Conservation (phyloP, 2,888 invertebrate genomes). For the Macaria liturata region DNA sequence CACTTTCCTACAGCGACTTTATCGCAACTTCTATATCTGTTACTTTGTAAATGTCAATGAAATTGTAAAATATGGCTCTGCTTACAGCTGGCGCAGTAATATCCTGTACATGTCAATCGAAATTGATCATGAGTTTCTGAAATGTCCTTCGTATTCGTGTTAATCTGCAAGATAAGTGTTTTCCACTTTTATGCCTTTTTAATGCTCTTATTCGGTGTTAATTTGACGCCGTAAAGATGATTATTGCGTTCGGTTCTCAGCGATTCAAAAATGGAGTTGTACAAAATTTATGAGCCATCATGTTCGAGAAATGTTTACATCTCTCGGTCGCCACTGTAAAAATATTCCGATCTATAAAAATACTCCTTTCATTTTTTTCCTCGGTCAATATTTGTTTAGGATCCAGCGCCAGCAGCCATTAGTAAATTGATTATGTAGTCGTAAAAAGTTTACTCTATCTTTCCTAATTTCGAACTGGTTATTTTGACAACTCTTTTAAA, state of each 20-base stretch:
- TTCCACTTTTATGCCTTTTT: slow-evolving; percentile 33
- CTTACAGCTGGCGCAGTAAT: slow-evolving; percentile 18
- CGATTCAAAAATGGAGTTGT: neutral
- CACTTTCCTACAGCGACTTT: slow-evolving; percentile 37
- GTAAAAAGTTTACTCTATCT: slow-evolving; percentile 16
- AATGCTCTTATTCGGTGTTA: slow-evolving; percentile 23
- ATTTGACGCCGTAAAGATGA: slow-evolving; percentile 22
- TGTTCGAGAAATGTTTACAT: slow-evolving; percentile 4
- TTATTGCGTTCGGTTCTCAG: slow-evolving; percentile 18
- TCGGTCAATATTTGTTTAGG: slow-evolving; percentile 24
- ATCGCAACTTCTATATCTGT: slow-evolving; percentile 40
- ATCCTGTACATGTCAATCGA: slow-evolving; percentile 13
- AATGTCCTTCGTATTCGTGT: slow-evolving; percentile 22
- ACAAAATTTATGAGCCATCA: slow-evolving; percentile 7
- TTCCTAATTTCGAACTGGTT: slow-evolving; percentile 15
- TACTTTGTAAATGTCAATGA: slow-evolving; percentile 45
- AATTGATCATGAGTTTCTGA: slow-evolving; percentile 3
- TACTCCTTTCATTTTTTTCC: slow-evolving; percentile 17
- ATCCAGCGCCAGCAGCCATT: slow-evolving; percentile 18
- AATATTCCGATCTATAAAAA: slow-evolving; percentile 21
- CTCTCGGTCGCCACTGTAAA: slow-evolving; percentile 11
- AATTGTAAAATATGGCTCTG: slow-evolving; percentile 34
- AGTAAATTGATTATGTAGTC: slow-evolving; percentile 25
- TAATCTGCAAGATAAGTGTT: slow-evolving; percentile 35
- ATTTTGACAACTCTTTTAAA: neutral